phyloP scores from a whole-genome alignment of 2,888 invertebrate genomes.

The Nomada goodeniana region DNA sequence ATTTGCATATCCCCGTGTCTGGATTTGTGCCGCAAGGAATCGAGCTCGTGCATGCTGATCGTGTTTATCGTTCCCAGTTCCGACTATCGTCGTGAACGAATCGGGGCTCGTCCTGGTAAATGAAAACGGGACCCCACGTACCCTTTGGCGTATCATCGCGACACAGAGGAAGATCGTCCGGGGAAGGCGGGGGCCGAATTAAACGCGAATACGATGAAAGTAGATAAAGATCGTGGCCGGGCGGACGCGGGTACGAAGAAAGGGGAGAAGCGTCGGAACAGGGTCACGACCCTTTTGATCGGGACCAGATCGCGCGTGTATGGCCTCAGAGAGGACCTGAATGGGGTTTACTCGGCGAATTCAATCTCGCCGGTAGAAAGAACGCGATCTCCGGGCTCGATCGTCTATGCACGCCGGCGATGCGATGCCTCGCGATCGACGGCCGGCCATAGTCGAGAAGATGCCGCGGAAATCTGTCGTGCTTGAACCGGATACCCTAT shows the following conservation, averaged over 20 bases:
- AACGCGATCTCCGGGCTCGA: conserved; percentile 60
- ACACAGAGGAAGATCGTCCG: too few species aligned
- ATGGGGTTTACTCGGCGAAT: conserved; percentile 66
- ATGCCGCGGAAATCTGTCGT: conserved; percentile 55
- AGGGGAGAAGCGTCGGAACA: background rate
- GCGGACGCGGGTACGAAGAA: background rate
- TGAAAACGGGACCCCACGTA: background rate
- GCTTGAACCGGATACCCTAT: background rate
- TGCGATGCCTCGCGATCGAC: conserved; percentile 13
- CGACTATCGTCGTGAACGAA: background rate
- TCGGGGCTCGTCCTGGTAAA: background rate
- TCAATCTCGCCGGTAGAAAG: conserved; percentile 69
- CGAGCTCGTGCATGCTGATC: conserved; percentile 10
- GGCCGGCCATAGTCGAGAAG: conserved; percentile 15
- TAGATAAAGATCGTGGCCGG: background rate
- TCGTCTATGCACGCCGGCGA: conserved; percentile 57
- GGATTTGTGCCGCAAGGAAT: conserved; percentile 15
- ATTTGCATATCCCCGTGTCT: conserved; percentile 57
- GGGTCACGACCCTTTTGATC: conserved; percentile 28
- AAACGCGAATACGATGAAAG: background rate
- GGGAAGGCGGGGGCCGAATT: conserved; percentile 1
- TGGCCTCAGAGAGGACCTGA: conserved; percentile 40
- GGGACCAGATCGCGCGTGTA: conserved; percentile 32
- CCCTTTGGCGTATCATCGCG: background rate
- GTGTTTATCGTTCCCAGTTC: background rate